Percentiles rank a stretch among this genome's conserved stretches.
phyloP scores from a whole-genome alignment of 1,140 invertebrate genomes.

The Drosophila kohkoa region DNA sequence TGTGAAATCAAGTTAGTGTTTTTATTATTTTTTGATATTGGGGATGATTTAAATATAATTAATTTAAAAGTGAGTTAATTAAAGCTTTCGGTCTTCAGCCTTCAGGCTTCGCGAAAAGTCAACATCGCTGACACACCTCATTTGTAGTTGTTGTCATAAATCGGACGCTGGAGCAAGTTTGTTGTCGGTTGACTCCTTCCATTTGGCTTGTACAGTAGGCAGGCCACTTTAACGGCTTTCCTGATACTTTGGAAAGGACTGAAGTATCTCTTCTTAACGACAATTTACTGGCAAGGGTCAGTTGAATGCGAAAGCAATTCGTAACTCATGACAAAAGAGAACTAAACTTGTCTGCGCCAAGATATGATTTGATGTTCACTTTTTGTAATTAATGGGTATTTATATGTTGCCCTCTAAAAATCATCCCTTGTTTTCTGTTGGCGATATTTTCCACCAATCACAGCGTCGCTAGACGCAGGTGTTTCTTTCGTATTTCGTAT shows the following conservation, averaged over 20 bases:
- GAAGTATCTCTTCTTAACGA: conserved; percentile 41
- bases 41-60: no score
- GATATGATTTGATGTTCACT: conserved; percentile 52
- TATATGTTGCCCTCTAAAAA: conserved; percentile 49
- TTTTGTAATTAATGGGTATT: conserved; percentile 24
- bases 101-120: background rate
- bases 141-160: no score
- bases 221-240: conserved; percentile 50
- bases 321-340: conserved; percentile 47
- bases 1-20: background rate
- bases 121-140: background rate
- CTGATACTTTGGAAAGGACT: conserved; percentile 43
- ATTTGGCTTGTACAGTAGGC: conserved; percentile 14
- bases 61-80: no score
- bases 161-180: background rate
- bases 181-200: background rate
- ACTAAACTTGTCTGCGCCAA: conserved; percentile 41
- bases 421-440: conserved; percentile 50
- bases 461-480: conserved; percentile 53
- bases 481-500: conserved; percentile 28
- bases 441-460: conserved; percentile 49
- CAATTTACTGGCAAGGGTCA: conserved; percentile 2
- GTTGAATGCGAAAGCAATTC: conserved; percentile 48
- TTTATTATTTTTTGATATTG: background rate
- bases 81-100: background rate